Evolutionary conservation across 2,888 invertebrate species (phyloP), one percentile per base, ranked within the genome.

Genomic region (Odontocerum albicorne): DNA sequence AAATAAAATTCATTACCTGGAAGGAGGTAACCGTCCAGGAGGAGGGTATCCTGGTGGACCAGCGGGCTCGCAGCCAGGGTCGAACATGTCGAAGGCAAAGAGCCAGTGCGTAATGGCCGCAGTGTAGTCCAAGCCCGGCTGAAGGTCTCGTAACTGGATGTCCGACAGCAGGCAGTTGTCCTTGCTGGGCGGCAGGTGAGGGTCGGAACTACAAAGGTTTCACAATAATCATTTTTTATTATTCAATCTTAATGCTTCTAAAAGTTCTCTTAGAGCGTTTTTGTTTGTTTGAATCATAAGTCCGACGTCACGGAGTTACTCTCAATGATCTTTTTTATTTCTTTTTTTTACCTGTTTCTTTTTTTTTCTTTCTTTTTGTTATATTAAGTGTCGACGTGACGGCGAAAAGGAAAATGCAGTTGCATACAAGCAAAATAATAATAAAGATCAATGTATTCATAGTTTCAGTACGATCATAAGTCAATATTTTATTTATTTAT

Each of bases 111-210:
- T 83, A 0, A 77, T 71, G 31, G 90, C 87, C 50, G 83, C 81
- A 0, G 80, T 75, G 63, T 88, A 92, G 67, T 92, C 90, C 0
- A 87, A 79, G 53, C 86, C 85, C 4, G 83, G 80, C 63, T 88
- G 81, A 0, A 90, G 72, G 67, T 90, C 92, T 64, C 87, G 84
- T 65, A 88, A 84, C 38, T 88, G 83, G 12, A 90, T 83, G 66
- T 91, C 90, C 1, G 90, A 90, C 47, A 92, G 77, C 32, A 87
- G 80, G 63, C 92, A 92, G 67, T 90, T 90, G 55, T 83, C 80
- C 1, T 63, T 64, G 1, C 66, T 68, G 10, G 71, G 67, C 0
- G 70, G 67, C 0, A 73, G 68, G 31, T 55, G 32, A 20, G 62
- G 61, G 20, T 59, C 60, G n/a, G 60, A 56, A 8, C 62, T 62